Conservation (phyloP, 1,140 invertebrate species). For the Ladona fulva region DNA sequence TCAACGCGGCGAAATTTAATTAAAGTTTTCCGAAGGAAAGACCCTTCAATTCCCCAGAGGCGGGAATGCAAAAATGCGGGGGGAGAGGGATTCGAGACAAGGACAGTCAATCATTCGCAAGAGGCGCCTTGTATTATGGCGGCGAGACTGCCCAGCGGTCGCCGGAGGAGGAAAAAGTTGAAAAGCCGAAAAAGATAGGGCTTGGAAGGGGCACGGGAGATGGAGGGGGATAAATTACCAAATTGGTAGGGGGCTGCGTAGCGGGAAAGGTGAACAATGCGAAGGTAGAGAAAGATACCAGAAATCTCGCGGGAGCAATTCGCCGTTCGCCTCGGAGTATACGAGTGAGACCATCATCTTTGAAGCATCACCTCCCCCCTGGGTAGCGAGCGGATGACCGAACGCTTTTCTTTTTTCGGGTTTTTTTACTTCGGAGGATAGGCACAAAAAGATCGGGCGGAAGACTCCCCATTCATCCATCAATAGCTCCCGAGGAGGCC, state of each 20-base stretch:
- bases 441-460: neutral
- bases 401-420: too few species aligned
- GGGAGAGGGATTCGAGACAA: neutral
- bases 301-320: neutral
- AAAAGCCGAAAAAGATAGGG: neutral
- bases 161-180: neutral
- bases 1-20: constrained; percentile 4
- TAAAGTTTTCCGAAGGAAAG: neutral
- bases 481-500: neutral
- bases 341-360: too few species aligned
- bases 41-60: neutral
- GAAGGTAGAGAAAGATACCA: neutral
- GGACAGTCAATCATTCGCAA: neutral
- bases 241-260: neutral
- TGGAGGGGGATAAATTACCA: neutral
- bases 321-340: neutral
- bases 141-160: neutral
- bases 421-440: neutral
- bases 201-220: neutral
- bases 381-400: too few species aligned
- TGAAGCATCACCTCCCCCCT: too few species aligned
- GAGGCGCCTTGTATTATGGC: neutral
- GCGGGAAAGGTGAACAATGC: neutral
- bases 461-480: neutral
- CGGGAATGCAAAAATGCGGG: neutral